Conservation (phyloP, 2,888 invertebrate genomes). For the Drosophila prostipennis region DNA sequence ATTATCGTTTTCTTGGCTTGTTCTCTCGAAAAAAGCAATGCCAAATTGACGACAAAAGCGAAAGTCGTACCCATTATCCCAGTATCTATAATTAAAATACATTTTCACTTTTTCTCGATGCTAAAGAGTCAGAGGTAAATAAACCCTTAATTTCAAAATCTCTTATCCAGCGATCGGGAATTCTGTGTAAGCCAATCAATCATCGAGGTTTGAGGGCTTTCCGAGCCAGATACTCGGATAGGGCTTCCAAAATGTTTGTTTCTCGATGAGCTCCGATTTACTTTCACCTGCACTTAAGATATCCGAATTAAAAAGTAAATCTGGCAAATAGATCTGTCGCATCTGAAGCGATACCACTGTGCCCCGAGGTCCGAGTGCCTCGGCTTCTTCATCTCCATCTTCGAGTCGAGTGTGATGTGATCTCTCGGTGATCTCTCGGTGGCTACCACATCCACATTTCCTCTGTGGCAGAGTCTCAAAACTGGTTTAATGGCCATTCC, state of each 20-base stretch:
- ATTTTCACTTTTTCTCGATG: slow-evolving; percentile 39
- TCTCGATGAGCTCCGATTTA: slow-evolving; percentile 11
- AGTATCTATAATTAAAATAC: slow-evolving; percentile 49
- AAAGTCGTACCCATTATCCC: slow-evolving; percentile 60
- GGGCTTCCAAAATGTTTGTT: slow-evolving; percentile 1
- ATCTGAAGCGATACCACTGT: slow-evolving; percentile 25
- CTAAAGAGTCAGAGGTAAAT: slow-evolving; percentile 17
- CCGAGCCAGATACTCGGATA: not conserved
- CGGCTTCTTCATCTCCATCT: slow-evolving; percentile 15
- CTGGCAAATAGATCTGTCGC: slow-evolving; percentile 14
- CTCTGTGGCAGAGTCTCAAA: slow-evolving; percentile 47
- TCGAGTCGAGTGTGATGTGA: slow-evolving; percentile 4
- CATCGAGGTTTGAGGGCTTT: not conserved
- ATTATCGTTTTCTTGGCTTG: slow-evolving; percentile 34
- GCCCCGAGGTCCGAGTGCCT: slow-evolving; percentile 11
- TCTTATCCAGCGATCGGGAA: slow-evolving; percentile 10
- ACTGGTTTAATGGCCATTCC: slow-evolving; percentile 56
- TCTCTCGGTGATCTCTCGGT: slow-evolving; percentile 23
- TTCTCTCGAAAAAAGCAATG: slow-evolving; percentile 53
- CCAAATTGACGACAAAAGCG: slow-evolving; percentile 52
- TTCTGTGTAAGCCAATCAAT: slow-evolving; percentile 17
- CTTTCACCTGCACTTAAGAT: slow-evolving; percentile 32
- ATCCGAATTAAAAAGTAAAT: slow-evolving; percentile 25
- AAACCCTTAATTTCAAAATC: slow-evolving; percentile 19
- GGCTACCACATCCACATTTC: slow-evolving; percentile 36